Conservation (phyloP, 2,888 invertebrate genomes). For the Stenotaenia linearis region DNA sequence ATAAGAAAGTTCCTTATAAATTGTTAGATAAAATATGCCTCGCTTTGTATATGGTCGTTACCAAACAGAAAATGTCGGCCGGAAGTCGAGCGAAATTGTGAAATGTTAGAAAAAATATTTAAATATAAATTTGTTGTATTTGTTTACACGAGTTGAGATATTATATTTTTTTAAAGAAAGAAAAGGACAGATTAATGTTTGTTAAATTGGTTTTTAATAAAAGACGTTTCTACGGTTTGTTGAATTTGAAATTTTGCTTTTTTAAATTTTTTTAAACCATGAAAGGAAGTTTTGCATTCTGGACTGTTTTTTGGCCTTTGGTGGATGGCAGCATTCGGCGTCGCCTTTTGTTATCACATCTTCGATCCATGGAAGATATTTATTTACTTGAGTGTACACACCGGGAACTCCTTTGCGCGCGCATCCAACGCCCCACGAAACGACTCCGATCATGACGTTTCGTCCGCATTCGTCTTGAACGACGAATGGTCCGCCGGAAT, state of each 20-base stretch:
- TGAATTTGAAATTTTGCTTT: background rate
- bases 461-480: background rate
- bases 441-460: background rate
- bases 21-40: conserved; percentile 43
- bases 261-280: background rate
- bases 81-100: background rate
- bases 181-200: background rate
- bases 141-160: background rate
- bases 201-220: background rate
- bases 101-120: too few species aligned
- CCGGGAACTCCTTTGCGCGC: background rate
- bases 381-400: background rate
- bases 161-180: background rate
- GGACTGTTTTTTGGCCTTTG: background rate
- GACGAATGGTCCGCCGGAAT: background rate
- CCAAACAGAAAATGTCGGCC: background rate
- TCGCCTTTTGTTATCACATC: background rate
- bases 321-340: background rate
- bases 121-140: background rate
- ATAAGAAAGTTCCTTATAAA: conserved; percentile 46
- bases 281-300: background rate
- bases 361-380: background rate
- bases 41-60: conserved; percentile 38
- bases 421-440: background rate
- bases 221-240: background rate